A percentile compares a stretch with the other conserved stretches of the same genome.
These are phyloP conservation scores for Stratiomys singularior DNA, from an alignment of 2,888 invertebrate genomes.

Conservation along the genomic window DNA sequence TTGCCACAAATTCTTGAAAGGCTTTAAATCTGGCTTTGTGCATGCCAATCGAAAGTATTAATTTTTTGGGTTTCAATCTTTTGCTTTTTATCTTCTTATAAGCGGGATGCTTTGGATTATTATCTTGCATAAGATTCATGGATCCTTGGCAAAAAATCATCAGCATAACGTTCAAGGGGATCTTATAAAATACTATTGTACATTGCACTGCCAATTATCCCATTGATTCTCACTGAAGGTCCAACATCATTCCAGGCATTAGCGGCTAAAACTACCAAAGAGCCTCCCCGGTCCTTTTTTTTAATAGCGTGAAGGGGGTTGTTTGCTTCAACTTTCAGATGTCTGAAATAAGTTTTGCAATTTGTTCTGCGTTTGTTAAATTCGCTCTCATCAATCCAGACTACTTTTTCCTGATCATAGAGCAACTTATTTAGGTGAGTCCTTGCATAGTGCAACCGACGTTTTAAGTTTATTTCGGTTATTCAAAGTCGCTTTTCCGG, in stretches of 20 bases:
- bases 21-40: too few relatives aligned
- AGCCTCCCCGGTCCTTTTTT: neutral
- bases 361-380: neutral
- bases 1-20: too few relatives aligned
- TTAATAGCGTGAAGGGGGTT: neutral
- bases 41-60: too few relatives aligned
- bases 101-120: too few relatives aligned
- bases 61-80: too few relatives aligned
- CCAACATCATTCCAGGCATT: neutral
- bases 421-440: too few relatives aligned
- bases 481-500: neutral
- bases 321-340: too few relatives aligned
- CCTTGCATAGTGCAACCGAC: neutral
- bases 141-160: neutral
- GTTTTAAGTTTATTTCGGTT: neutral
- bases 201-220: neutral
- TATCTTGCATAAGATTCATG: neutral
- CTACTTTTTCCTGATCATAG: neutral
- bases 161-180: neutral
- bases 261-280: neutral
- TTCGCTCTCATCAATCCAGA: neutral
- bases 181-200: neutral
- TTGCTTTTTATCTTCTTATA: too few relatives aligned
- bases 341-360: neutral
- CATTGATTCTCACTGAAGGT: neutral